Evolutionary conservation across 2,888 invertebrate genomes (phyloP).

Genomic region (Dorcus parallelipipedus): DNA sequence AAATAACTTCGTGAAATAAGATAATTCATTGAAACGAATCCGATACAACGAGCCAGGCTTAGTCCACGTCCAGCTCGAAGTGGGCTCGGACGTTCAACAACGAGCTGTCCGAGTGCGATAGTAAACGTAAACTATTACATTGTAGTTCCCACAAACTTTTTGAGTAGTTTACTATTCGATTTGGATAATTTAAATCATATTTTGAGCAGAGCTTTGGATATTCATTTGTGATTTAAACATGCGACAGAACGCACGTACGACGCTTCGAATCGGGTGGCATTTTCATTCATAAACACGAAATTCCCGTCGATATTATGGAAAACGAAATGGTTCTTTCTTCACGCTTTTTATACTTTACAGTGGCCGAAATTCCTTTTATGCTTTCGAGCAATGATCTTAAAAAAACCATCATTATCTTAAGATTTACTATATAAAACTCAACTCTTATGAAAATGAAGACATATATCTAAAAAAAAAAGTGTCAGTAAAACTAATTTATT

Average conservation of each 20-base stretch:
- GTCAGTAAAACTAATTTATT: no score
- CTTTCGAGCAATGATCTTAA: background rate
- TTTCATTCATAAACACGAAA: background rate
- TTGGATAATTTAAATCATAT: constrained; percentile 33
- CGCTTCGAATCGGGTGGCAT: background rate
- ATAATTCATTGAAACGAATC: constrained; percentile 35
- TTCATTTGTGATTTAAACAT: constrained; percentile 20
- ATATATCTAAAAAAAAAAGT: no score
- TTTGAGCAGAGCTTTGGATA: constrained; percentile 23
- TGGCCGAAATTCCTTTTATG: background rate
- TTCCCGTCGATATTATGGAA: background rate
- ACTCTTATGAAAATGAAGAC: no score
- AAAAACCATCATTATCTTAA: background rate
- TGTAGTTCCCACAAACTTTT: constrained; percentile 26
- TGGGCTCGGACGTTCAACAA: constrained; percentile 14
- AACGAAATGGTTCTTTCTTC: constrained; percentile 2
- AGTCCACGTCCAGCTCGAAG: constrained; percentile 12
- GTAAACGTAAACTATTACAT: constrained; percentile 19
- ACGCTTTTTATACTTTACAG: background rate
- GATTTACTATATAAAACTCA: no score
- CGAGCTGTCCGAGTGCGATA: constrained; percentile 7
- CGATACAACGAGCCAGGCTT: constrained; percentile 12
- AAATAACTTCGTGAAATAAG: constrained; percentile 28
- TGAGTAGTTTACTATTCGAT: constrained; percentile 34
- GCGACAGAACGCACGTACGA: background rate